These are phyloP conservation scores for Phenacoccus solenopsis DNA, from an alignment of 1,140 invertebrate genomes.

Conservation along the genomic window DNA sequence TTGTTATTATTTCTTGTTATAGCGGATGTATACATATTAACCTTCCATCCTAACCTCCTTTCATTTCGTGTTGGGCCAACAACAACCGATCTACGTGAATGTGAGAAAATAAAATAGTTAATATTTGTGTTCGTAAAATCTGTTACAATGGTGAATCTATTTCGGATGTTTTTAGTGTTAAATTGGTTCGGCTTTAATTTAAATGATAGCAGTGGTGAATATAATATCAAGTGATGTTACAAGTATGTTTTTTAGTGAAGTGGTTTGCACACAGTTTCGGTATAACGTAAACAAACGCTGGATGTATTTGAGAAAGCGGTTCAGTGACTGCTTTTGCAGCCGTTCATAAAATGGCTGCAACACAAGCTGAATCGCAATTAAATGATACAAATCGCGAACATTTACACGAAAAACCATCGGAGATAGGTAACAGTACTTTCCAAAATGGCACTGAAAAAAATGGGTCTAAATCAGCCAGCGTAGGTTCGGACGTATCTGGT, in stretches of 20 bases:
- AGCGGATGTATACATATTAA: slow-evolving; percentile 27
- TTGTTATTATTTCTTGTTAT: slow-evolving; percentile 18
- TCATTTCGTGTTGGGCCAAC: slow-evolving; percentile 25
- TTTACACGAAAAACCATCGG: slow-evolving; percentile 36
- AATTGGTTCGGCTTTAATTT: background rate
- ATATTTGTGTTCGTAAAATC: slow-evolving; percentile 27
- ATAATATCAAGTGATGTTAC: slow-evolving; percentile 28
- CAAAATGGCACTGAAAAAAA: slow-evolving; percentile 32
- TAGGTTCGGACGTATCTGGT: slow-evolving; percentile 33
- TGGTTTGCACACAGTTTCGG: slow-evolving; percentile 30
- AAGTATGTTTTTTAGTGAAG: slow-evolving; percentile 31
- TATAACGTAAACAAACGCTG: slow-evolving; percentile 30
- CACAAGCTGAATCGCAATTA: slow-evolving; percentile 44
- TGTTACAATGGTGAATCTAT: slow-evolving; percentile 22
- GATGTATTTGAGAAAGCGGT: slow-evolving; percentile 32
- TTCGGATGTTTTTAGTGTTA: slow-evolving; percentile 17
- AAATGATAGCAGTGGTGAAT: slow-evolving; percentile 20
- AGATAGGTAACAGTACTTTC: slow-evolving; percentile 32
- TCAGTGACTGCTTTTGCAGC: slow-evolving; percentile 29
- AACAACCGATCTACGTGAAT: slow-evolving; percentile 16
- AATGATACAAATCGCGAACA: slow-evolving; percentile 41
- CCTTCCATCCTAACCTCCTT: slow-evolving; percentile 30
- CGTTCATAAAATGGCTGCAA: slow-evolving; percentile 41
- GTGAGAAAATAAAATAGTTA: slow-evolving; percentile 5
- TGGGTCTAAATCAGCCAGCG: slow-evolving; percentile 33